Conservation (phyloP, 2,797 vertebrate genomes). For the Sebastes miniatus region DNA sequence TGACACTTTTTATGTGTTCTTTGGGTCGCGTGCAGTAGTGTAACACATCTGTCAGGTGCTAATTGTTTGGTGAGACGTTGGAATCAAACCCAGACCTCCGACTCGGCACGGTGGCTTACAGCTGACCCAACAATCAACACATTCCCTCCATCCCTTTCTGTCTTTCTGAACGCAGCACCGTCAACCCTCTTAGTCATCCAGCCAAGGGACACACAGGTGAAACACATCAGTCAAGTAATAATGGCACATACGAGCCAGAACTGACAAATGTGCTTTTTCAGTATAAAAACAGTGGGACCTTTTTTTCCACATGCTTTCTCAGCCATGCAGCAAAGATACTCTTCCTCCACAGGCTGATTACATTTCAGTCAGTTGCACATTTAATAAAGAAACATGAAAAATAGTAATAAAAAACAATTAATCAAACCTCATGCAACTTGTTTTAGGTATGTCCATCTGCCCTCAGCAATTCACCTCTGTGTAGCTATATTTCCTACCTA, state of each 20-base stretch:
- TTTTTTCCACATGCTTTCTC: background rate
- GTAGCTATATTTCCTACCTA: too few species aligned
- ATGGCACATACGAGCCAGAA: background rate
- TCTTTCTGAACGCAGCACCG: background rate
- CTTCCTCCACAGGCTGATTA: background rate
- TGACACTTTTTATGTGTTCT: background rate
- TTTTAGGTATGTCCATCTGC: background rate
- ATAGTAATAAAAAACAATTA: background rate
- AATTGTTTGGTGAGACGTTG: slow-evolving; percentile 18
- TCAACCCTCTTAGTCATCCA: background rate
- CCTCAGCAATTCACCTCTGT: background rate
- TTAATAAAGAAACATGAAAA: background rate
- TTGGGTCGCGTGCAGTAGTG: background rate
- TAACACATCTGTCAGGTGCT: slow-evolving; percentile 13
- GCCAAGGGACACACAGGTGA: background rate
- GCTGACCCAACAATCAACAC: background rate
- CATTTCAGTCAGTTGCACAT: background rate
- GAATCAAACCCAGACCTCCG: background rate
- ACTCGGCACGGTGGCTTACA: slow-evolving; percentile 3
- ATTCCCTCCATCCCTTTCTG: background rate
- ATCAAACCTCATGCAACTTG: background rate
- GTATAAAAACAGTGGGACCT: background rate
- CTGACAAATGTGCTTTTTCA: background rate
- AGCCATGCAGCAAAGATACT: background rate
- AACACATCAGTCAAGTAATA: slow-evolving; percentile 10